phyloP scores from a whole-genome alignment of 2,797 vertebrate genomes.

The Onychomys leucogaster region DNA sequence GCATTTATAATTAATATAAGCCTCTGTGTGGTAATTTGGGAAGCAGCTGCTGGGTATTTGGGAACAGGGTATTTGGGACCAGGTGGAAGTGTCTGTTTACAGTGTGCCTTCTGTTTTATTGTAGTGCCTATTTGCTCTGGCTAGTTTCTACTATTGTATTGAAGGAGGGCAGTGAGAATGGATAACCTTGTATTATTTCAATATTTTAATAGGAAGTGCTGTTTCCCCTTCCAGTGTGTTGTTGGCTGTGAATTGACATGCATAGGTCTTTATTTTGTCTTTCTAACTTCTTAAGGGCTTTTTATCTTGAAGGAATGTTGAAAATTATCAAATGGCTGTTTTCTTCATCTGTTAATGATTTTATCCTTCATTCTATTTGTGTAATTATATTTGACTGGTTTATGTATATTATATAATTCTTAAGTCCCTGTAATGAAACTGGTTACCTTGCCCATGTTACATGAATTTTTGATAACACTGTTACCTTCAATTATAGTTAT shows the following conservation, averaged over 20 bases:
- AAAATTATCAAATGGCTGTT: neutral
- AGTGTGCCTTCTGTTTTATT: neutral
- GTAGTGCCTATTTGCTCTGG: neutral
- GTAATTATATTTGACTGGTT: neutral
- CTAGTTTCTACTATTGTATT: too few species aligned
- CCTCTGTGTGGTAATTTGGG: too few species aligned
- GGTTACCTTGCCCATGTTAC: neutral
- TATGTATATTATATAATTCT: neutral
- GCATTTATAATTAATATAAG: too few species aligned
- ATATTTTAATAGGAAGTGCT: neutral
- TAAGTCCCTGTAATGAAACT: neutral
- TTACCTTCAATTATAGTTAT: neutral
- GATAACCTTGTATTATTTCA: too few species aligned
- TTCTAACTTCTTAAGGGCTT: neutral
- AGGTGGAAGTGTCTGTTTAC: too few species aligned
- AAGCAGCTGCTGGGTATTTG: too few species aligned
- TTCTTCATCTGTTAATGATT: neutral
- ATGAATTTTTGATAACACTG: neutral
- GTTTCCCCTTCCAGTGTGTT: neutral
- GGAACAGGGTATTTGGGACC: too few species aligned
- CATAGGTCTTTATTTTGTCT: neutral
- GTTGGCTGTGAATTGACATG: neutral
- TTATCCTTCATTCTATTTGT: neutral
- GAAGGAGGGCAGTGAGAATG: neutral
- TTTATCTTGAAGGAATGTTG: neutral